Evolutionary conservation across 2,113 vertebrate species (phyloP), one percentile per base, ranked within the genome.

Genomic region (Onychostoma macrolepis): DNA sequence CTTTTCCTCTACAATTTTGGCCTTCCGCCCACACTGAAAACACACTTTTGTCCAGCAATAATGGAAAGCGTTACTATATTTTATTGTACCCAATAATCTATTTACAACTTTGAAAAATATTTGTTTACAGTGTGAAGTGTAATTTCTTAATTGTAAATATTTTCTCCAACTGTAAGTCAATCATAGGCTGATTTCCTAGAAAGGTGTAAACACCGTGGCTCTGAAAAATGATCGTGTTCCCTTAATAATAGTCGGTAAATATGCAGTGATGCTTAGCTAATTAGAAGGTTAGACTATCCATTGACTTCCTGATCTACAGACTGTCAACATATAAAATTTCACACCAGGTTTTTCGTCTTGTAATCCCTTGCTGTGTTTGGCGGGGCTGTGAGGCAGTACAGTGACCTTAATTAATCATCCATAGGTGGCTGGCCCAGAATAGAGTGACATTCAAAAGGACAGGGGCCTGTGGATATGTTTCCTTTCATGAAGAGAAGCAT

Each of bases 361-460:
- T 76, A 77, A 58, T 30, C 30, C 63, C 90, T 85, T 84, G 84
- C 89, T 86, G 88, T 89, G 80, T 91, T 90, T 84, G 81, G 85
- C 90, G 88, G 87, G 78, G 43, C 36, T 83, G 24, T 45, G 24
- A 84, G 80, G 76, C 83, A 71, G 80, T 87, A 86, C 75, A 79
- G 75, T 24, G 69, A 86, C 78, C 80, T 88, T 85, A 88, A 90
- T 91, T 88, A 91, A 91, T 85, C 56, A 69, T 56, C 74, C 74
- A 76, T 84, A 77, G 26, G 69, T 87, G 67, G 87, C 84, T 85
- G 84, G 61, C 75, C 82, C 87, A 74, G 86, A 90, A 87, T 79
- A 84, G 11, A 69, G 72, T 86, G 88, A 90, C 88, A 91, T 92
- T 92, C 89, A 84, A 72, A 88, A 86, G 67, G 83, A 84, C 78